Percentiles rank a stretch among this genome's conserved stretches.
phyloP scores from a whole-genome alignment of 2,888 invertebrate genomes.

The Sinohyriopsis cumingii region DNA sequence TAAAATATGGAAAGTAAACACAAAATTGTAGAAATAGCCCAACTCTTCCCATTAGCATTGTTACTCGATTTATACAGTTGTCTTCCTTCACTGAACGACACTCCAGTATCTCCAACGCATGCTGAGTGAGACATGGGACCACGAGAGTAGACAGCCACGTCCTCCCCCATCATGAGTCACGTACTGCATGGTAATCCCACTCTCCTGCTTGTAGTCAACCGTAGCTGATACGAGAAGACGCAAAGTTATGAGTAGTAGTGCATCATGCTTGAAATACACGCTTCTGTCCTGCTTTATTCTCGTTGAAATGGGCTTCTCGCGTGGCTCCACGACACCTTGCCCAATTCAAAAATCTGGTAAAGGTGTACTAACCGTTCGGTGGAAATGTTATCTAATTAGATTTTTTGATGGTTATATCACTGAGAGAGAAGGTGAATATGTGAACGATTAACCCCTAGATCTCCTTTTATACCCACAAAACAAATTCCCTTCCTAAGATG shows the following conservation, averaged over 20 bases:
- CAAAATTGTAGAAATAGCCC: no score
- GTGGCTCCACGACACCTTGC: no score
- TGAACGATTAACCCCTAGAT: no score
- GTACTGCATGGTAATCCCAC: constrained; percentile 27
- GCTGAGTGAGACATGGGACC: constrained; percentile 89
- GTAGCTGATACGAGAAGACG: constrained; percentile 25
- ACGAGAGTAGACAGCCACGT: constrained; percentile 87
- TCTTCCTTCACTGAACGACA: constrained; percentile 13
- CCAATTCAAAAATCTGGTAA: no score
- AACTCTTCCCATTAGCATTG: no score
- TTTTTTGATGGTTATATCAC: background rate
- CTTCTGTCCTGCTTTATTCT: no score
- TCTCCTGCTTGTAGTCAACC: constrained; percentile 29
- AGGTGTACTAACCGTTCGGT: background rate
- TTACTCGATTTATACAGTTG: no score
- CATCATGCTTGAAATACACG: background rate
- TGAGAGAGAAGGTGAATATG: background rate
- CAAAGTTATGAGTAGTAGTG: background rate
- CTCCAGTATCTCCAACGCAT: constrained; percentile 77
- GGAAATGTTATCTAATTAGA: background rate
- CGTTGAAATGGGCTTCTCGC: background rate
- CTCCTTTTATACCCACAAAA: no score
- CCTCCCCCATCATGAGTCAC: constrained; percentile 78
- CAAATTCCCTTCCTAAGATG: no score
- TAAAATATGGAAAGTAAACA: no score